These are phyloP conservation scores for Pomacea maculata DNA, from an alignment of 1,140 invertebrate species.

Conservation along the genomic window DNA sequence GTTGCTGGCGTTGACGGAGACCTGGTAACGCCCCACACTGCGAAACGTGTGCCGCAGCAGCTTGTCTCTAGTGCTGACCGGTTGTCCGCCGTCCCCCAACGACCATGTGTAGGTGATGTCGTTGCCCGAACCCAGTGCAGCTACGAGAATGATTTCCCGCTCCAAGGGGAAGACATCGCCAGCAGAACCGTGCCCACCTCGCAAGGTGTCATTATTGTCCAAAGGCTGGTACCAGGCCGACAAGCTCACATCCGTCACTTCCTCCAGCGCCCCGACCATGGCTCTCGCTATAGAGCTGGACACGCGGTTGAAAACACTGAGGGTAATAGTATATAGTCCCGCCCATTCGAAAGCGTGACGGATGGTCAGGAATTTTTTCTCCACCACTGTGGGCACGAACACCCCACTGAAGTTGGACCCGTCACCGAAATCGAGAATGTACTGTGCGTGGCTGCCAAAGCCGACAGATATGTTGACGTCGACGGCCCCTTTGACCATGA, in stretches of 20 bases:
- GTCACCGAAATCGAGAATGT: constrained; percentile 29
- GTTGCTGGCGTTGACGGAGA: constrained; percentile 42
- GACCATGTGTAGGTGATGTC: constrained; percentile 38
- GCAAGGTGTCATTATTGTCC: constrained; percentile 29
- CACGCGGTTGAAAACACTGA: constrained; percentile 29
- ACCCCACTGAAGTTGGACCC: constrained; percentile 5
- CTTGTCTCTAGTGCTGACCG: background rate
- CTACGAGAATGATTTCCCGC: constrained; percentile 32
- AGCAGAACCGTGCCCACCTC: constrained; percentile 30
- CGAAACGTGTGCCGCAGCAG: constrained; percentile 25
- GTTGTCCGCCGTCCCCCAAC: constrained; percentile 30
- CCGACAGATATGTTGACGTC: constrained; percentile 29
- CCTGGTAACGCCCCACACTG: constrained; percentile 19
- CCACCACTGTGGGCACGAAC: constrained; percentile 14
- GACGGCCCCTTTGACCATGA: constrained; percentile 26
- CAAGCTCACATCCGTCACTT: constrained; percentile 33
- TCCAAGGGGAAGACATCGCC: constrained; percentile 37
- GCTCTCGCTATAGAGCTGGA: constrained; percentile 8
- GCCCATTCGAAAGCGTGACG: constrained; percentile 22
- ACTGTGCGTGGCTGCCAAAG: constrained; percentile 34
- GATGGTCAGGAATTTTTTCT: constrained; percentile 16
- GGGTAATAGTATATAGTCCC: constrained; percentile 32
- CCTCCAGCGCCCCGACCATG: constrained; percentile 33
- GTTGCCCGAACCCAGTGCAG: constrained; percentile 35
- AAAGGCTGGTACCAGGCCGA: constrained; percentile 32